phyloP scores from a whole-genome alignment of 2,888 invertebrate species.

The Bellardia bayeri region DNA sequence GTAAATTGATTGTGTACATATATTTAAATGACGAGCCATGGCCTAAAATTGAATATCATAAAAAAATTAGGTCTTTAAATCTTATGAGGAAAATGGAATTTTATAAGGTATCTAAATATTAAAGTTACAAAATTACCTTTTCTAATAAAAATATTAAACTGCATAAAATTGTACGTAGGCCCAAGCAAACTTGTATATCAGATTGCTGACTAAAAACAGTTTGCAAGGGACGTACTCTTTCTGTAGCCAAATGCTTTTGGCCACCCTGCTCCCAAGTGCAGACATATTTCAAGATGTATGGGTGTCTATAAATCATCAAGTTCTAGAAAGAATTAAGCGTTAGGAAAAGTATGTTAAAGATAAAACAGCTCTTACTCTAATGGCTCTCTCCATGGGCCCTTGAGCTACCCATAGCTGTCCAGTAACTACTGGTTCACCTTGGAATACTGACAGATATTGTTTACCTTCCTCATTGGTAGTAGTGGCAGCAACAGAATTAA shows the following conservation, averaged over 20 bases:
- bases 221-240: slow-evolving; percentile 91
- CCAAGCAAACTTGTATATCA: slow-evolving; percentile 93
- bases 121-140: slow-evolving; percentile 83
- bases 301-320: slow-evolving; percentile 93
- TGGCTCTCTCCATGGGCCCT: slow-evolving; percentile 90
- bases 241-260: slow-evolving; percentile 91
- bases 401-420: slow-evolving; percentile 88
- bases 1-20: slow-evolving; percentile 91
- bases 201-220: slow-evolving; percentile 88
- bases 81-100: too few species aligned
- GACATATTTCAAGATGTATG: slow-evolving; percentile 92
- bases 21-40: slow-evolving; percentile 92
- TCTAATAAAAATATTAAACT: slow-evolving; percentile 93
- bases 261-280: slow-evolving; percentile 92
- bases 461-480: slow-evolving; percentile 85
- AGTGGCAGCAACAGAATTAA: slow-evolving; percentile 82
- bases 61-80: too few species aligned
- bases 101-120: too few species aligned
- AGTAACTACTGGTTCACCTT: slow-evolving; percentile 88
- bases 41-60: slow-evolving; percentile 85
- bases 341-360: not conserved
- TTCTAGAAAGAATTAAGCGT: slow-evolving; percentile 86
- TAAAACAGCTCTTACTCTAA: slow-evolving; percentile 86
- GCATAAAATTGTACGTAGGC: slow-evolving; percentile 91
- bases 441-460: slow-evolving; percentile 89